phyloP scores from a whole-genome alignment of 2,797 vertebrate genomes.

The Melopsittacus undulatus region DNA sequence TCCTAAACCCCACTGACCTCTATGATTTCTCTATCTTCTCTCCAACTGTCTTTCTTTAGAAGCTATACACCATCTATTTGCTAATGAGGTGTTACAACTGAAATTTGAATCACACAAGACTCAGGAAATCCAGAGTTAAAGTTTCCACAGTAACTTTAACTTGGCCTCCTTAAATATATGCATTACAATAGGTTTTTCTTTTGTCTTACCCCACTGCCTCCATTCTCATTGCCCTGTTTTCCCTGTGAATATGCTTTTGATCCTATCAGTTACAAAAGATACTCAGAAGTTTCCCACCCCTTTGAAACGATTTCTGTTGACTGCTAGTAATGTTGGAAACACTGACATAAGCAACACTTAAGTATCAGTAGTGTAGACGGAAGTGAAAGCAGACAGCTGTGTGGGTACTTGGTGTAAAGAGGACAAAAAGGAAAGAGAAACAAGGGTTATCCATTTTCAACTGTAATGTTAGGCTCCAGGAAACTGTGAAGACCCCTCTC shows the following conservation, averaged over 20 bases:
- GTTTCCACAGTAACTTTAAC: constrained; percentile 58
- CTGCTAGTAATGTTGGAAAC: background rate
- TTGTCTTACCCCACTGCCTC: background rate
- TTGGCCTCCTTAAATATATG: constrained; percentile 18
- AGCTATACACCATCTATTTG: constrained; percentile 11
- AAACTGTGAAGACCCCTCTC: background rate
- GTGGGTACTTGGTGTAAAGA: background rate
- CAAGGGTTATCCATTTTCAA: background rate
- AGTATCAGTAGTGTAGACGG: background rate
- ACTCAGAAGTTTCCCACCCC: background rate
- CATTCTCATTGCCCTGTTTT: background rate
- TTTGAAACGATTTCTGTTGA: background rate
- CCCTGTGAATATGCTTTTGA: background rate
- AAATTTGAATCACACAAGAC: constrained; percentile 72
- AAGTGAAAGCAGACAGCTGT: background rate
- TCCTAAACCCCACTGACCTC: background rate
- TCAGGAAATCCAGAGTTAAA: constrained; percentile 69
- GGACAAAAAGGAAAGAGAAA: background rate
- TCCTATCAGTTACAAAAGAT: background rate
- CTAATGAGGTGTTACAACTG: constrained; percentile 51
- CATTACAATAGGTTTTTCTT: constrained; percentile 62
- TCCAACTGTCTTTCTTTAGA: background rate
- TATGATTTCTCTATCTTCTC: background rate
- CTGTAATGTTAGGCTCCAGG: background rate
- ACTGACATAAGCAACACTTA: background rate